Conservation (phyloP, 2,888 invertebrate genomes). For the Microchrysa polita region DNA sequence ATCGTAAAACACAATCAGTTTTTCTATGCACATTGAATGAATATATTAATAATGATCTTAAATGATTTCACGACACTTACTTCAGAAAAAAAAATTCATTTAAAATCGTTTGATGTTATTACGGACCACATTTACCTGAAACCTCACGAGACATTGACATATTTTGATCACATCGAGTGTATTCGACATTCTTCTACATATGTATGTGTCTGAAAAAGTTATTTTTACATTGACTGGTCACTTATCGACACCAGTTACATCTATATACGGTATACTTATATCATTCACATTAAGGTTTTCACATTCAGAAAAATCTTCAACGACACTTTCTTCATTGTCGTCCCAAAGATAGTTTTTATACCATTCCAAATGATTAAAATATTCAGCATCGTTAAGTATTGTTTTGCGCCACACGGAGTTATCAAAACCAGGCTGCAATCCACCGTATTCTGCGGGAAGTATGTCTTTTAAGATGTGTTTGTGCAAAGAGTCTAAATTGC, state of each 20-base stretch:
- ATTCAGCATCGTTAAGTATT: slow-evolving; percentile 62
- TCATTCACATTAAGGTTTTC: neutral
- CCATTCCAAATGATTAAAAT: slow-evolving; percentile 59
- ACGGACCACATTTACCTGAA: too few species aligned
- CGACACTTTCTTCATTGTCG: slow-evolving; percentile 13
- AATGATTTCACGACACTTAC: too few species aligned
- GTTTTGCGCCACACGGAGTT: slow-evolving; percentile 62
- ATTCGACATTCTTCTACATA: neutral
- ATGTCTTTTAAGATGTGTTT: slow-evolving; percentile 73
- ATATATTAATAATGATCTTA: too few species aligned
- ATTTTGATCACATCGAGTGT: neutral
- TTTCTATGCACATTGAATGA: too few species aligned
- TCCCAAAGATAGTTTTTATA: slow-evolving; percentile 35
- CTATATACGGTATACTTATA: slow-evolving; percentile 21
- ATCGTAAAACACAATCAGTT: too few species aligned
- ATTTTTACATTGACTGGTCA: neutral
- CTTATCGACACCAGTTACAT: slow-evolving; percentile 7
- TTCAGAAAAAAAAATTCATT: too few species aligned
- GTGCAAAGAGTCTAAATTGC: slow-evolving; percentile 73
- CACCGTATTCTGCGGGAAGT: slow-evolving; percentile 66
- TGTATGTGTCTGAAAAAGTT: neutral
- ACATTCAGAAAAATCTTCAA: neutral
- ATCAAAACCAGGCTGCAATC: slow-evolving; percentile 56
- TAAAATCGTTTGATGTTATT: too few species aligned
- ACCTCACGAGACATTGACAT: too few species aligned